Evolutionary conservation across 2,888 invertebrate genomes (phyloP), one percentile per base, ranked within the genome.

Genomic region (Plebejus anna): DNA sequence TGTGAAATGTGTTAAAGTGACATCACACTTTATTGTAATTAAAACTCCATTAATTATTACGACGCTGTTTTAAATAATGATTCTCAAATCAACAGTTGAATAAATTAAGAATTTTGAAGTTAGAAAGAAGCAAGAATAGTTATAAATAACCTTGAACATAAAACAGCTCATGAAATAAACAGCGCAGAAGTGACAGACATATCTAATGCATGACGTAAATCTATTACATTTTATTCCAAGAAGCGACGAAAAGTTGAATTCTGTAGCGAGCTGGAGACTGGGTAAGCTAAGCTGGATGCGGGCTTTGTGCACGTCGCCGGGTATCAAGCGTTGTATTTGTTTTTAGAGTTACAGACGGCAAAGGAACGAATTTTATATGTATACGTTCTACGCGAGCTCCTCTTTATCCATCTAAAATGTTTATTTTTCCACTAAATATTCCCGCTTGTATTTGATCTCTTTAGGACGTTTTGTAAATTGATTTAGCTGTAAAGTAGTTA

Each of bases 181-280:
- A 66, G 66, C 13, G 32, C 5, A 32, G 32, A 66, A 66, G 66
- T 32, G 32, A 66, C 66, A 66, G 66, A 66, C 66, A 66, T 66
- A 66, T 32, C 66, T 66, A 36, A 66, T 11, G 66, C 66, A 66
- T 88, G 85, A 84, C 83, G 84, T 82, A 84, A 84, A 89, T 88
- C 86, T 85, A 82, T 83, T 81, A 83, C 84, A 85, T 84, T 83
- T 82, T 88, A 89, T 87, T 84, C 85, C 85, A 88, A 87, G 84
- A 86, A 85, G 88, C 87, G 66, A 86, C 86, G 85, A 85, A 89
- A 89, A 86, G 88, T 83, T 82, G 90, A 88, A 90, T 92, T 90
- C 90, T 84, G 88, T 87, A 85, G 85, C 86, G 84, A 88, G 88
- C 83, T 83, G 80, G 86, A 86, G 85, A 85, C 82, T 83, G 83